Base-by-base conservation (phyloP, 2,888 invertebrate genomes). In the Allophyes oxyacanthae region DNA sequence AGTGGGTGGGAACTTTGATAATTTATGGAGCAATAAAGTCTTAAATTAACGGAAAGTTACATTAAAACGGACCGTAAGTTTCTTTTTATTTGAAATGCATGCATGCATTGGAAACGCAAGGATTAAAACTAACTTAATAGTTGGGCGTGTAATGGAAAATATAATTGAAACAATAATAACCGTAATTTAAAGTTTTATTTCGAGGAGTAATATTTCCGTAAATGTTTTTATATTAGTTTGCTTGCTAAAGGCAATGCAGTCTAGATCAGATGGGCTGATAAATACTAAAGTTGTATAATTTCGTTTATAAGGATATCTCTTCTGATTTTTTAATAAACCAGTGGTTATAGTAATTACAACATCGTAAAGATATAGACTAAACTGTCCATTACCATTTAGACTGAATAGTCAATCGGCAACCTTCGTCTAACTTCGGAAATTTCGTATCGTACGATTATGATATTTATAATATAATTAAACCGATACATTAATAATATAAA, bases 11-110 rank as follows among this genome's bases (percentile, higher is more conserved):
- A 81, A 78, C 74, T 80, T 81, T 70, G 56, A 61, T 72, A 78
- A 79, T 81, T 78, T 81, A 79, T 71, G 34, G 73, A 75, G 72
- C 68, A 76, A 77, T 83, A 78, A 81, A 76, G 65, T 67, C 43
- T 66, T 59, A 63, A 75, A 77, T 71, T 69, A 72, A 72, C 70
- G 62, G 58, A 25, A 51, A 51, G 57, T 60, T 65, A 68, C 51
- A 64, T 62, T 53, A 55, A 75, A 71, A 57, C 9, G 48, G 51
- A 57, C n/a, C 38, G 14, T 15, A 11, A 7, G 9, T 50, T 61
- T 26, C 49, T 59, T 44, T 15, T n/a, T 45, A 54, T 7, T 56
- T 49, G 8, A 8, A 73, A 64, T 54, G 38, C 53, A 61, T 64
- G 57, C 46, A 55, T 54, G 66, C 62, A 74, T 49, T 62, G 32